Evolutionary conservation across 2,888 invertebrate species (phyloP).

Genomic region (Spilarctia lutea): DNA sequence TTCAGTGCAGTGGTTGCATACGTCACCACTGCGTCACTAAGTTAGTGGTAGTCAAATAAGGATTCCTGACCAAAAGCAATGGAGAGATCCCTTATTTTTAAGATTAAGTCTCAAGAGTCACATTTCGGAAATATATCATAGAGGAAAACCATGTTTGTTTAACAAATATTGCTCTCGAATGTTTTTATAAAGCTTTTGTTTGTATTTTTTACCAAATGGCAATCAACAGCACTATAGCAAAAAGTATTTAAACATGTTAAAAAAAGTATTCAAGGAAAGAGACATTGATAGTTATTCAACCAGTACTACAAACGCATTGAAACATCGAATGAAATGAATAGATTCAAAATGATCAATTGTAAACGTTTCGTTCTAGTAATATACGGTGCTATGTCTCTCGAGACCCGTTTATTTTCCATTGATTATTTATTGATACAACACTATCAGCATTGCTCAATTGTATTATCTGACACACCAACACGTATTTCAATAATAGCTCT

Average conservation of each 20-base stretch:
- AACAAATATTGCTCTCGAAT: background rate
- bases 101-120: background rate
- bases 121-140: background rate
- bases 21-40: too few relatives aligned
- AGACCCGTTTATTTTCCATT: slow-evolving; percentile 52
- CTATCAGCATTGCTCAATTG: slow-evolving; percentile 53
- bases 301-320: background rate
- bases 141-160: background rate
- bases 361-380: background rate
- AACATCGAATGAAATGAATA: background rate
- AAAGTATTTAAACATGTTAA: slow-evolving; percentile 8
- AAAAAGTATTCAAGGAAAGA: slow-evolving; percentile 12
- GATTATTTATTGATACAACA: slow-evolving; percentile 55
- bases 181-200: background rate
- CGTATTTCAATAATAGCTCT: slow-evolving; percentile 42
- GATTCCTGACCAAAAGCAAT: background rate
- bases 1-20: too few relatives aligned
- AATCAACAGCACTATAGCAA: slow-evolving; percentile 10
- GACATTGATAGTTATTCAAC: slow-evolving; percentile 14
- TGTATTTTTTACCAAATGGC: slow-evolving; percentile 1
- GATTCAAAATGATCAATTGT: slow-evolving; percentile 11
- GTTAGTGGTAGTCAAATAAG: background rate
- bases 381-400: background rate
- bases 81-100: background rate
- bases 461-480: slow-evolving; percentile 43